Evolutionary conservation across 2,113 vertebrate species (phyloP).

Genomic region (Neogale vison): DNA sequence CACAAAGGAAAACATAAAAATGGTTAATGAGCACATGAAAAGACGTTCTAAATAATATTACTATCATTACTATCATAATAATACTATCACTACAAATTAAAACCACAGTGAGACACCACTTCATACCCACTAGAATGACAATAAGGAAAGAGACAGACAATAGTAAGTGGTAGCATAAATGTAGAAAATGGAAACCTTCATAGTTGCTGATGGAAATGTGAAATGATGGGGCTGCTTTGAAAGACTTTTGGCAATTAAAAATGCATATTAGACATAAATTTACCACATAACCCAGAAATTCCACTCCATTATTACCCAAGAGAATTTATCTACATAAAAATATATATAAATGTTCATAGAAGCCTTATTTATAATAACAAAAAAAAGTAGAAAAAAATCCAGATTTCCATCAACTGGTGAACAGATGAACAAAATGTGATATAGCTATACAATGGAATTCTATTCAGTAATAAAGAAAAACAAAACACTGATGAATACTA

Average conservation of each 20-base stretch:
- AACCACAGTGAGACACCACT: not conserved
- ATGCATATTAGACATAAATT: not conserved
- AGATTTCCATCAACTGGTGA: not conserved
- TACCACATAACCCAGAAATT: not conserved
- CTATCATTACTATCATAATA: not conserved
- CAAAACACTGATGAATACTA: not conserved
- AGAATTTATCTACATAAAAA: not conserved
- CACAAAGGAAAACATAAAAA: not conserved
- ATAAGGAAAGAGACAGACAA: constrained; percentile 2
- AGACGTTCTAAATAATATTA: not conserved
- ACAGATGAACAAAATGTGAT: not conserved
- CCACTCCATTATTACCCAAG: not conserved
- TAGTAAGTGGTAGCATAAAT: not conserved
- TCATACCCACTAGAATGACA: not conserved
- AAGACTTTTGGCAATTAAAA: not conserved
- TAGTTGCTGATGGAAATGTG: not conserved
- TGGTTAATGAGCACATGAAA: not conserved
- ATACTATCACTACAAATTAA: not conserved
- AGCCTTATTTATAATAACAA: not conserved
- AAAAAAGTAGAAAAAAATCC: not conserved
- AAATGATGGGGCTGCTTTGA: not conserved
- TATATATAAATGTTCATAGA: not conserved
- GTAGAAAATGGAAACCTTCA: not conserved
- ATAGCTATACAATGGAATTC: not conserved
- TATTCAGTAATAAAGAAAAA: not conserved